Conservation (phyloP, 2,113 vertebrate genomes). For the Ellobius talpinus region DNA sequence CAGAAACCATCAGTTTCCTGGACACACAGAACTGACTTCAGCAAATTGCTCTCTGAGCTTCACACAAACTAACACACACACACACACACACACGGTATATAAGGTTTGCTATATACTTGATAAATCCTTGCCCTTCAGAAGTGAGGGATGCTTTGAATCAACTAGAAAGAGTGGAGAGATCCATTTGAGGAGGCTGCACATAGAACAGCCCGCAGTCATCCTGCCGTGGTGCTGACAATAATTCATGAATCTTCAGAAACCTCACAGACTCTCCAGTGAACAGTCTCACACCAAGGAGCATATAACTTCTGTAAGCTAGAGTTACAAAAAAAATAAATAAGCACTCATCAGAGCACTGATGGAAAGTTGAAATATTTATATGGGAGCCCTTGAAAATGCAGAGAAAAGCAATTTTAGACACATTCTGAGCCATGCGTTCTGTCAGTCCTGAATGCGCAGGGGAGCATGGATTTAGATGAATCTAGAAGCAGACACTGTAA, state of each 20-base stretch:
- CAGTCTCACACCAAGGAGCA: not conserved
- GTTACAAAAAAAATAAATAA: constrained; percentile 53
- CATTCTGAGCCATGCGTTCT: not conserved
- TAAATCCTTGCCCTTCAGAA: constrained; percentile 45
- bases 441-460: not conserved
- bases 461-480: not conserved
- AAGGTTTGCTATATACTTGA: not conserved
- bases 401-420: constrained; percentile 26
- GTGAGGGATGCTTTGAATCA: not conserved
- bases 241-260: constrained; percentile 17
- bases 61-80: not conserved
- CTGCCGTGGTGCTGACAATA: not conserved
- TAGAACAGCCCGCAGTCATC: not conserved
- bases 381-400: not conserved
- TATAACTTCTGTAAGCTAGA: not conserved
- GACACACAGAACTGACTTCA: not conserved
- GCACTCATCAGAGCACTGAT: not conserved
- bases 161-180: not conserved
- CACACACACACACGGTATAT: not conserved
- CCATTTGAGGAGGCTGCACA: not conserved
- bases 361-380: constrained; percentile 41
- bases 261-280: constrained; percentile 10
- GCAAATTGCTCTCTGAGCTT: not conserved
- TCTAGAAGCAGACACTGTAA: not conserved
- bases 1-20: not conserved